Evolutionary conservation across 2,888 invertebrate genomes (phyloP), one percentile per base, ranked within the genome.

Genomic region (Hylaea fasciaria): DNA sequence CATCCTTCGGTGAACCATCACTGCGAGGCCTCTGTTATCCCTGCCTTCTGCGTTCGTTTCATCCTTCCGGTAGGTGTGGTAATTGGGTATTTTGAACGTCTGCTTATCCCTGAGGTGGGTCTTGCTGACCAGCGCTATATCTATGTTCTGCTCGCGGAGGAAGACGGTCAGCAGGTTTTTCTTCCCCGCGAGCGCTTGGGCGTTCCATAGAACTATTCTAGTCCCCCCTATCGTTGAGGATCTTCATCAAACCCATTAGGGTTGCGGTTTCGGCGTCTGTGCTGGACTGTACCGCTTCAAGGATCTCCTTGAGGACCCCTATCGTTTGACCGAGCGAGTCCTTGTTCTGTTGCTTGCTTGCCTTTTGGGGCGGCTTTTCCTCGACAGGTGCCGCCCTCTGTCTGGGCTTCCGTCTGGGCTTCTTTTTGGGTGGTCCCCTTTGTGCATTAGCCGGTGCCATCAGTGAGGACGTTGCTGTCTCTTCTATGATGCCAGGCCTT

Each of bases 111-210:
- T 47, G 2, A 57, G 51, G 2, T 7, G 37, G 0, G 51, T 51
- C 41, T 57, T 51, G 29, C 50, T 51, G 50, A 46, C 40, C 45
- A 57, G n/a, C 10, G 40, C 1, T 11, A 54, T 39, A 12, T 54
- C 54, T 1, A 54, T 40, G 28, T 39, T 45, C 5, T 49, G 48
- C 56, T 49, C 46, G 14, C 47, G 35, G 32, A 57, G 48, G 44
- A 62, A 54, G 57, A 45, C 8, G 43, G 49, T 37, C 44, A 57
- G 62, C 45, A 37, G 17, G 35, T 28, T 46, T 43, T 9, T 43
- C 51, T 60, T 60, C 55, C 55, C 50, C 46, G 40, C 40, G 60
- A 55, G 49, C 47, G 46, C 13, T 29, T 41, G 35, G 37, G 39
- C 59, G 35, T 53, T 52, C 53, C 53, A 56, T n/a, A 14, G 32